Conservation (phyloP, 2,888 invertebrate genomes). For the Ophion ellenae region DNA sequence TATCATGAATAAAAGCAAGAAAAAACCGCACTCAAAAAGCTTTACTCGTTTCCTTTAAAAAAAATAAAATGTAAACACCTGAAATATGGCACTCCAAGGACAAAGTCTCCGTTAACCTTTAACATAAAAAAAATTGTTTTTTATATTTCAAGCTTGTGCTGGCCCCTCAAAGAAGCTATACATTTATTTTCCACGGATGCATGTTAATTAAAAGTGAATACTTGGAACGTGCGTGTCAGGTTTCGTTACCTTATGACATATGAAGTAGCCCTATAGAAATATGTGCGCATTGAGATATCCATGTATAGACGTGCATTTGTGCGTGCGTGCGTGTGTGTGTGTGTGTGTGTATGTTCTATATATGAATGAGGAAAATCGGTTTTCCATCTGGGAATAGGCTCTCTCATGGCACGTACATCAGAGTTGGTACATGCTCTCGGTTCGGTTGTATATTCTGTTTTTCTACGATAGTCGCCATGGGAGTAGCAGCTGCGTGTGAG, state of each 20-base stretch:
- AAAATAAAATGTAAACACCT: too few species aligned
- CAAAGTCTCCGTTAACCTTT: too few species aligned
- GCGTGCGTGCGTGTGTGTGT: not conserved
- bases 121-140: not conserved
- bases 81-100: too few species aligned
- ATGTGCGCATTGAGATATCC: not conserved
- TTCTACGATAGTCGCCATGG: constrained; percentile 23
- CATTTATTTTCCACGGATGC: not conserved
- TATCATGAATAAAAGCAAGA: too few species aligned
- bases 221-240: too few species aligned
- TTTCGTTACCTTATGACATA: not conserved
- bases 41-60: too few species aligned
- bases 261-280: not conserved
- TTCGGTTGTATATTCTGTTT: constrained; percentile 34
- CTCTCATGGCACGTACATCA: constrained; percentile 35
- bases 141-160: not conserved
- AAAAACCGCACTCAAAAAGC: too few species aligned
- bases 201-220: not conserved
- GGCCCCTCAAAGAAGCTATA: not conserved
- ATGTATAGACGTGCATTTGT: too few species aligned
- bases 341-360: not conserved
- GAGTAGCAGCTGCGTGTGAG: not conserved
- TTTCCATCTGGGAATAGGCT: constrained; percentile 34
- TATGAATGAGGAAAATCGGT: not conserved
- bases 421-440: constrained; percentile 17